phyloP scores from a whole-genome alignment of 1,140 invertebrate genomes.

The Sarcophaga peregrina region DNA sequence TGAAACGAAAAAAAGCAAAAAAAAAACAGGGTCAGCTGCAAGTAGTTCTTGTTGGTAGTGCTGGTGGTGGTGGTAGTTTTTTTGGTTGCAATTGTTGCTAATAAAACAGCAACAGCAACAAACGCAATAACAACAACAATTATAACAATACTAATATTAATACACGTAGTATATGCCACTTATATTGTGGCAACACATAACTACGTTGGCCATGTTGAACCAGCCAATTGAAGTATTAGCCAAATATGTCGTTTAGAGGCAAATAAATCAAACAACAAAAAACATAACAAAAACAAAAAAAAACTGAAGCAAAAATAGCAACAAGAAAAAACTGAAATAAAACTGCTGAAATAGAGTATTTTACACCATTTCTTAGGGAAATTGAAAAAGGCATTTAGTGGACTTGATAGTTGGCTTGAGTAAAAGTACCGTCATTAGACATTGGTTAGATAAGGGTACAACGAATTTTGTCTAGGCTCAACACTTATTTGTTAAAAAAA shows the following conservation, averaged over 20 bases:
- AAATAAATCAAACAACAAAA: constrained; percentile 29
- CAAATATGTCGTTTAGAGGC: constrained; percentile 34
- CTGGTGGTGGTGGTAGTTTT: not conserved
- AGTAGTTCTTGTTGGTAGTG: not conserved
- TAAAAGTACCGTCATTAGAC: too few species aligned
- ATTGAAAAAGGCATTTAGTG: not conserved
- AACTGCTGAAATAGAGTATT: not conserved
- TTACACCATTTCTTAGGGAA: not conserved
- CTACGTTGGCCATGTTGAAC: constrained; percentile 29
- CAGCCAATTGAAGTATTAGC: constrained; percentile 34
- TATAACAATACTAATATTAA: constrained; percentile 8
- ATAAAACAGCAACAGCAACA: constrained; percentile 21
- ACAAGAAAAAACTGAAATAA: not conserved
- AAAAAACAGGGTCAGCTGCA: constrained; percentile 38
- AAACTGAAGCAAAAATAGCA: not conserved
- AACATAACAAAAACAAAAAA: not conserved
- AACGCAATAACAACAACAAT: constrained; percentile 12
- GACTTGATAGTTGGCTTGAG: too few species aligned
- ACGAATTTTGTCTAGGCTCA: too few species aligned
- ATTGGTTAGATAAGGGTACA: too few species aligned
- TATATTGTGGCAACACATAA: constrained; percentile 23
- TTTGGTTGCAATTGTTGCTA: constrained; percentile 19
- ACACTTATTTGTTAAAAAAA: too few species aligned
- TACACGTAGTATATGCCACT: not conserved
- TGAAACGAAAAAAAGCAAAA: not conserved